Conservation (phyloP, 2,797 vertebrate genomes). For the Xenopus petersii region DNA sequence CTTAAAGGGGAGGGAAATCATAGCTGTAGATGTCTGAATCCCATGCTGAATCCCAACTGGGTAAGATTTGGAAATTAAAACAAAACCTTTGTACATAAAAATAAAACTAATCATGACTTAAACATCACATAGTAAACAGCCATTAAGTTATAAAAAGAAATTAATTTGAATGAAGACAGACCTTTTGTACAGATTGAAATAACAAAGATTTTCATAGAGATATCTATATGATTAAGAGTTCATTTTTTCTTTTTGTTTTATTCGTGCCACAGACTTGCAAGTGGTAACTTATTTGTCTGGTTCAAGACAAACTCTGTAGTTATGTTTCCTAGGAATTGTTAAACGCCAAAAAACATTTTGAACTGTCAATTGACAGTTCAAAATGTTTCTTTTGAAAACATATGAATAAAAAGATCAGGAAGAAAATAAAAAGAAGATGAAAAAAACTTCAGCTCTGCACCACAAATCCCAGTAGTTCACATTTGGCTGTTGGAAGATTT, state of each 20-base stretch:
- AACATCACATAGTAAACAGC: constrained; percentile 94
- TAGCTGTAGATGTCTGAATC: constrained; percentile 86
- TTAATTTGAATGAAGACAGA: constrained; percentile 99
- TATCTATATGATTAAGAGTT: constrained; percentile 94
- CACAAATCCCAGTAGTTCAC: no score
- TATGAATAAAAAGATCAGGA: constrained; percentile 87
- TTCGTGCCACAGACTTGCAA: constrained; percentile 91
- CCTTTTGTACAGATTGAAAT: constrained; percentile 98
- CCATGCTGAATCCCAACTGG: constrained; percentile 78
- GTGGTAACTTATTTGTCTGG: constrained; percentile 92
- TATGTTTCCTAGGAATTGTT: constrained; percentile 90
- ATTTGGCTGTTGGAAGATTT: no score
- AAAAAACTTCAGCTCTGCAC: no score
- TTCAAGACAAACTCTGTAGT: constrained; percentile 85
- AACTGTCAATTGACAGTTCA: constrained; percentile 81
- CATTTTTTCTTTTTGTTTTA: constrained; percentile 89
- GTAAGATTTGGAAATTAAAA: constrained; percentile 81
- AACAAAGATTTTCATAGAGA: constrained; percentile 93
- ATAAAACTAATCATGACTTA: constrained; percentile 79
- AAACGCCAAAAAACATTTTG: constrained; percentile 89
- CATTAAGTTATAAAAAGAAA: constrained; percentile 95
- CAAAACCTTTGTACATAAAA: constrained; percentile 84
- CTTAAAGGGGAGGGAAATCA: constrained; percentile 75
- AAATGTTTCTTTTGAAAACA: constrained; percentile 89
- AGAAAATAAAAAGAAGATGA: constrained; percentile 39